Conservation (phyloP, 2,113 vertebrate species). For the Axis porcinus region DNA sequence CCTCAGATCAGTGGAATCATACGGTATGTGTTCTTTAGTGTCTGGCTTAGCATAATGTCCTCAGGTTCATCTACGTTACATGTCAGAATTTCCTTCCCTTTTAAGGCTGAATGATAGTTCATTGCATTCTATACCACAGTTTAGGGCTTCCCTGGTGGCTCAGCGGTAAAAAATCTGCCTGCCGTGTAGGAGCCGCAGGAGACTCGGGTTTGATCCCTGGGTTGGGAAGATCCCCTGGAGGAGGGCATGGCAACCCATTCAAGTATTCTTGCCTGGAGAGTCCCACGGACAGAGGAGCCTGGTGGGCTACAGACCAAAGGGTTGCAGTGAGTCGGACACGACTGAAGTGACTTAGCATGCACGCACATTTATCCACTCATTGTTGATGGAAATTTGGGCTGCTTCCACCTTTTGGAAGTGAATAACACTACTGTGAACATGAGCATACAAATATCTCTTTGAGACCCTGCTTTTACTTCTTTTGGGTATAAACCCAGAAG, state of each 20-base stretch:
- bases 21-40: neutral
- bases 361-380: neutral
- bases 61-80: neutral
- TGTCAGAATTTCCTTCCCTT: neutral
- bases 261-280: neutral
- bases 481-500: neutral
- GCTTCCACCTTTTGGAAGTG: neutral
- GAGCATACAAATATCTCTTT: neutral
- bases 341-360: neutral
- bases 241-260: neutral
- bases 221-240: neutral
- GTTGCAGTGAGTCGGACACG: neutral
- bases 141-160: neutral
- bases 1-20: neutral
- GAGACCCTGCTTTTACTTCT: neutral
- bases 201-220: neutral
- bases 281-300: neutral
- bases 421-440: neutral
- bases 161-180: neutral
- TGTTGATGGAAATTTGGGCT: neutral
- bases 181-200: neutral
- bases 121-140: no score
- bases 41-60: neutral
- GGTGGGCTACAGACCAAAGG: neutral
- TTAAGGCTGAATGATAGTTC: neutral